Conservation (phyloP, 2,113 vertebrate species). For the human (Homo sapiens) region DNA sequence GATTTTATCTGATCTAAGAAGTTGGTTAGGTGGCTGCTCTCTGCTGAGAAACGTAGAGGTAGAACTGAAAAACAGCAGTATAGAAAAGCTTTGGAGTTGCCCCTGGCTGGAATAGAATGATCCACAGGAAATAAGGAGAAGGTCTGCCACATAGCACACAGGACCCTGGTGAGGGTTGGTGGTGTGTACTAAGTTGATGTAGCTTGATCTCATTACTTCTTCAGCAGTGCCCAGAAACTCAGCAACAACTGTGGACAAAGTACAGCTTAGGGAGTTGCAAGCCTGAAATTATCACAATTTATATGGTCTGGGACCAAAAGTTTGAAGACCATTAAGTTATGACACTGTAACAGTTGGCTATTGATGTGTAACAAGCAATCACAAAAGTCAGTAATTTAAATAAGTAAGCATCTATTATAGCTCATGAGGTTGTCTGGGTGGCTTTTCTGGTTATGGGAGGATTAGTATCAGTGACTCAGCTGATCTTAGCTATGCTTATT, state of each 20-base stretch:
- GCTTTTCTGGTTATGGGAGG: background rate
- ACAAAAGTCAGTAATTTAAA: background rate
- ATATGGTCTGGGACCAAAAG: background rate
- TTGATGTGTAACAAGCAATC: background rate
- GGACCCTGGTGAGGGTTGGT: background rate
- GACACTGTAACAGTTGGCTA: background rate
- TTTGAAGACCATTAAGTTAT: background rate
- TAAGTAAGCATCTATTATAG: background rate
- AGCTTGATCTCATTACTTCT: background rate
- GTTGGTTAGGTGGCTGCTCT: background rate
- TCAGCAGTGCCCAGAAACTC: background rate
- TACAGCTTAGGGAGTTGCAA: background rate
- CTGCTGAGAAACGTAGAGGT: background rate
- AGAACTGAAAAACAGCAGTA: background rate
- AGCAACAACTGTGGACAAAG: background rate
- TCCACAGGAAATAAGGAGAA: background rate
- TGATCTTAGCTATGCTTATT: background rate
- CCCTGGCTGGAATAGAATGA: background rate
- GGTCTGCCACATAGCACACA: background rate
- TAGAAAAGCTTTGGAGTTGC: background rate
- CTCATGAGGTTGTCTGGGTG: background rate
- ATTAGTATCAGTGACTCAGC: background rate
- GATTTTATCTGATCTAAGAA: background rate
- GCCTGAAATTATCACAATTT: background rate
- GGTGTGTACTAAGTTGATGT: background rate